phyloP scores from a whole-genome alignment of 2,113 vertebrate genomes.

The Cyanistes caeruleus region DNA sequence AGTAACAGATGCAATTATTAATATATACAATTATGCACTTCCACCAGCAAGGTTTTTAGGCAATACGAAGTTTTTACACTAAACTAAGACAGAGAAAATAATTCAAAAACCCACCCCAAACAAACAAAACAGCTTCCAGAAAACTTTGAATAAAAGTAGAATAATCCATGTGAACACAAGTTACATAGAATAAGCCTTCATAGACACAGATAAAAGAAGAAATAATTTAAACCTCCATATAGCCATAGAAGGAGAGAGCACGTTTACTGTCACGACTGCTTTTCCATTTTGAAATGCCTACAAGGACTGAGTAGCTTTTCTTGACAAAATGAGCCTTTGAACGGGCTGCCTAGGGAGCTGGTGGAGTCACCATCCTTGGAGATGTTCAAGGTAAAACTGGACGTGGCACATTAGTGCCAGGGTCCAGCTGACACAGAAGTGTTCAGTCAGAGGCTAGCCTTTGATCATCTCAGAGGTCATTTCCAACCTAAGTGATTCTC shows the following conservation, averaged over 20 bases:
- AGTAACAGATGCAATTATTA: neutral
- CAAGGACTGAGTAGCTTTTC: neutral
- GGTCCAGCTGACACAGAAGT: no score
- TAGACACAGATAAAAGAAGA: neutral
- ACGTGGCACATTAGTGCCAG: no score
- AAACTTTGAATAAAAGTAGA: neutral
- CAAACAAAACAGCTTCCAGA: neutral
- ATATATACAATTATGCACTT: neutral
- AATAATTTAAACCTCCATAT: neutral
- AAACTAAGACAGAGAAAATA: neutral
- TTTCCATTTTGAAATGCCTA: neutral
- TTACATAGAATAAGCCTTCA: neutral
- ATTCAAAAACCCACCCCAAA: neutral
- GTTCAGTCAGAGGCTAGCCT: neutral
- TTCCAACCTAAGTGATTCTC: neutral
- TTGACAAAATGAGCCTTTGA: neutral
- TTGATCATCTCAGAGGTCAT: neutral
- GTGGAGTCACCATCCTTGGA: neutral
- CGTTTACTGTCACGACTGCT: neutral
- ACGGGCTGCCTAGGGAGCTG: neutral
- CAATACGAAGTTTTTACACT: neutral
- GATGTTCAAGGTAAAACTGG: neutral
- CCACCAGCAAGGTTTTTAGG: neutral
- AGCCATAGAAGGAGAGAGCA: neutral
- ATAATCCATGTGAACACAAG: neutral